Conservation (phyloP, 2,888 invertebrate species). For the Beris morrisii region DNA sequence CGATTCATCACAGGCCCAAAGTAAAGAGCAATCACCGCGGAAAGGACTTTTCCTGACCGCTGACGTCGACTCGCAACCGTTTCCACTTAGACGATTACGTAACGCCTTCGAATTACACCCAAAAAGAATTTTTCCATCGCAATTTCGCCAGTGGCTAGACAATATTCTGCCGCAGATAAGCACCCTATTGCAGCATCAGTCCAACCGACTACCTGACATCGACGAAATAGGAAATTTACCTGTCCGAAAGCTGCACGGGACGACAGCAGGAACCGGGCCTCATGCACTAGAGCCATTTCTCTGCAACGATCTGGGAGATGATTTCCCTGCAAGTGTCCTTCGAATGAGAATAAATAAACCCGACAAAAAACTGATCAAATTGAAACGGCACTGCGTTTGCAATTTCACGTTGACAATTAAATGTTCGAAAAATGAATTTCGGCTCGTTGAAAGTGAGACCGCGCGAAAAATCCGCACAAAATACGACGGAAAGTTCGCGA, state of each 20-base stretch:
- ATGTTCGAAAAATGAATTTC: too few relatives aligned
- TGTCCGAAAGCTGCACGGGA: conserved; percentile 50
- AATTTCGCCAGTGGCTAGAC: neutral
- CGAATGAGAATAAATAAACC: too few relatives aligned
- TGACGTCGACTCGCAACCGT: too few relatives aligned
- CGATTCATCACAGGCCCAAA: too few relatives aligned
- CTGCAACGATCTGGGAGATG: neutral
- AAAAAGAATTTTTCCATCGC: too few relatives aligned
- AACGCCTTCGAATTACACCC: too few relatives aligned
- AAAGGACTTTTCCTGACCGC: too few relatives aligned
- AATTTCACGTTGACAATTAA: conserved; percentile 41
- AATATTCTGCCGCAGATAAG: neutral
- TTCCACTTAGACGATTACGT: too few relatives aligned
- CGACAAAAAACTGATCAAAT: conserved; percentile 39
- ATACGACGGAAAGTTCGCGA: too few relatives aligned
- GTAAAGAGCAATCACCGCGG: too few relatives aligned
- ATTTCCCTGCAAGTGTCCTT: neutral
- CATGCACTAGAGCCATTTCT: conserved; percentile 50
- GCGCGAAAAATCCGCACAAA: too few relatives aligned
- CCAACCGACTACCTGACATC: neutral
- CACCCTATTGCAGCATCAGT: neutral
- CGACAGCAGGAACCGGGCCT: conserved; percentile 49
- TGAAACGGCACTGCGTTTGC: conserved; percentile 55
- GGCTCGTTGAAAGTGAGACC: too few relatives aligned
- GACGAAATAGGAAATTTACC: conserved; percentile 42